Conservation (phyloP, 2,888 invertebrate genomes). For the Eudasyphora cyanicolor region DNA sequence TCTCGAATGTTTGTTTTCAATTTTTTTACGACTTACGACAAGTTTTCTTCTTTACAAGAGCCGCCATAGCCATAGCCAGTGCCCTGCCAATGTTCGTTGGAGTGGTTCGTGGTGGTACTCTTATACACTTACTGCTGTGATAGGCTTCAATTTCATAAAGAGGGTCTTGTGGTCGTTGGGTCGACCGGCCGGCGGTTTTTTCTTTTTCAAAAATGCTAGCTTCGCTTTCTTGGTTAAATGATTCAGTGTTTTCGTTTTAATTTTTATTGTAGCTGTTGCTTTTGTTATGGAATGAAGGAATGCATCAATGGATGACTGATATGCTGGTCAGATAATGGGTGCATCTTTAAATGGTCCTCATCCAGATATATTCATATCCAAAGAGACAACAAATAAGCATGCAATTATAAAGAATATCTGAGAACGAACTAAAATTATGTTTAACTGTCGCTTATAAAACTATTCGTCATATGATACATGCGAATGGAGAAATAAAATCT, state of each 20-base stretch:
- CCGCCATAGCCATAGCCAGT: not conserved
- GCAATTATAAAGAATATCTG: too few species aligned
- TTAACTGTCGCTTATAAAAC: not conserved
- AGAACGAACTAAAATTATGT: not conserved
- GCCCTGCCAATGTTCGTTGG: not conserved
- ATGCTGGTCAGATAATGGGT: slow-evolving; percentile 22
- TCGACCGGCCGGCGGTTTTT: not conserved
- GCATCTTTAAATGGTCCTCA: slow-evolving; percentile 8
- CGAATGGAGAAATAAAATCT: not conserved
- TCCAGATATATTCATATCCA: not conserved
- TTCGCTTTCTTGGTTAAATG: not conserved
- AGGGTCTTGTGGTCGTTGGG: not conserved
- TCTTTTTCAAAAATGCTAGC: not conserved
- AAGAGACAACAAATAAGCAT: too few species aligned
- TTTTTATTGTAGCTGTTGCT: not conserved
- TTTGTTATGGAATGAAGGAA: too few species aligned
- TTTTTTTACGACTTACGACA: not conserved
- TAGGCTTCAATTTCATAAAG: not conserved
- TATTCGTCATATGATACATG: not conserved
- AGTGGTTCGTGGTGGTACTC: not conserved
- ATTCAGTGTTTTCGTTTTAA: not conserved
- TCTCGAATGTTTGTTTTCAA: slow-evolving; percentile 24
- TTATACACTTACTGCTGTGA: slow-evolving; percentile 10
- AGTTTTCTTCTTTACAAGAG: not conserved
- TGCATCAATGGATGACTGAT: slow-evolving; percentile 12